phyloP scores from a whole-genome alignment of 2,888 invertebrate genomes.

The Lysandra coridon region DNA sequence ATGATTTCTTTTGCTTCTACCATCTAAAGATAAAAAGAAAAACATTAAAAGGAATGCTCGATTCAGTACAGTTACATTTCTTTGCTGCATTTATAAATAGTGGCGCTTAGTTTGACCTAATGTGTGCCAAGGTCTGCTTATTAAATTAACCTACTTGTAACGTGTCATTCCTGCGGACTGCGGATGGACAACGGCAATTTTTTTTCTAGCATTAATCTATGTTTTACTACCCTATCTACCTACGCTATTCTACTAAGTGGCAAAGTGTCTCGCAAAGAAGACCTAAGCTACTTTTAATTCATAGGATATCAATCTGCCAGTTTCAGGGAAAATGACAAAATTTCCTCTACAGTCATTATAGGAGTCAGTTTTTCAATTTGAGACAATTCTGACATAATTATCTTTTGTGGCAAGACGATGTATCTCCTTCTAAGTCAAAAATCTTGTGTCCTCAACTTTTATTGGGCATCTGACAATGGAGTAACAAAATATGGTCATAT shows the following conservation, averaged over 20 bases:
- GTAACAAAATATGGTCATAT: constrained; percentile 17
- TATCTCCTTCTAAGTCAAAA: background rate
- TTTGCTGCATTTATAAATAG: constrained; percentile 20
- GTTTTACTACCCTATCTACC: background rate
- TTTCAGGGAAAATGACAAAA: no score
- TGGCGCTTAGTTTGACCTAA: constrained; percentile 12
- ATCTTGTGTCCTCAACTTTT: constrained; percentile 8
- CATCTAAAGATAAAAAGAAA: background rate
- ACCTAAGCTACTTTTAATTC: no score
- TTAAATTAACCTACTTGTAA: constrained; percentile 29
- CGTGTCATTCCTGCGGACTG: constrained; percentile 10
- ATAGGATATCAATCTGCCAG: no score
- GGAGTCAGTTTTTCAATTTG: no score
- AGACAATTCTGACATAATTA: background rate
- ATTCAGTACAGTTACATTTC: constrained; percentile 11
- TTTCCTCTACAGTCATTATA: no score
- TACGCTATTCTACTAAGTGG: no score
- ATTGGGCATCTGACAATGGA: constrained; percentile 12
- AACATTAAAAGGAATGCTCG: background rate
- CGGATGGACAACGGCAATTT: background rate
- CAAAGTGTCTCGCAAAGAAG: no score
- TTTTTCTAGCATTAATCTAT: background rate
- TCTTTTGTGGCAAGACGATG: background rate
- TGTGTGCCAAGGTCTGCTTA: constrained; percentile 28
- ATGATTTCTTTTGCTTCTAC: background rate